phyloP scores from a whole-genome alignment of 2,888 invertebrate genomes.

The Oithona nana region DNA sequence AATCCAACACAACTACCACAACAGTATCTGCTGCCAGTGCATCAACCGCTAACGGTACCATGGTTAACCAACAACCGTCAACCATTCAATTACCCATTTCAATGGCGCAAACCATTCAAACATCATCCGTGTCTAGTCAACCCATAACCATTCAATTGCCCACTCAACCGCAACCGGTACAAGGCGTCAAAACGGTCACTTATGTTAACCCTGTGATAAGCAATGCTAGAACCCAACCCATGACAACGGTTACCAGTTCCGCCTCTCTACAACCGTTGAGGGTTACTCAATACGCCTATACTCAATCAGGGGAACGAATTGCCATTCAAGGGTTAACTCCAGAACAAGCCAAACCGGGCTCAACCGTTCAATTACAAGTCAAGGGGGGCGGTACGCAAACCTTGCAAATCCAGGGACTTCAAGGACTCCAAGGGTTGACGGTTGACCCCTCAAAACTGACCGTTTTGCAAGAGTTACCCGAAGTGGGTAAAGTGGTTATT shows the following conservation, averaged over 20 bases:
- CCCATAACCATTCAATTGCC: constrained; percentile 1
- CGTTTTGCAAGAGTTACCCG: constrained; percentile 9
- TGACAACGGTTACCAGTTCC: background rate
- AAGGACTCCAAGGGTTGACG: background rate
- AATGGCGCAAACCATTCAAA: background rate
- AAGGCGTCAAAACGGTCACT: constrained; percentile 9
- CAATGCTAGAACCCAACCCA: background rate
- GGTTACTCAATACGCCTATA: background rate
- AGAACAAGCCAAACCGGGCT: background rate
- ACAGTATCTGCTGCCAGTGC: background rate
- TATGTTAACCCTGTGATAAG: background rate
- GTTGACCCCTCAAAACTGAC: constrained; percentile 9
- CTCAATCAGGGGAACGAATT: constrained; percentile 1
- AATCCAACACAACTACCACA: background rate
- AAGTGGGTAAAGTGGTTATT: constrained; percentile 2
- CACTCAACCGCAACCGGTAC: constrained; percentile 4
- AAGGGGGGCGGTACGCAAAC: constrained; percentile 1
- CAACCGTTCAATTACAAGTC: background rate
- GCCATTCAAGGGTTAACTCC: constrained; percentile 4
- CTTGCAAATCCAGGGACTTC: background rate
- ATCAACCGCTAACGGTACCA: too few species aligned
- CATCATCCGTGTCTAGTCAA: background rate
- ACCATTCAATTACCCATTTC: background rate
- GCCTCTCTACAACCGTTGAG: constrained; percentile 5
- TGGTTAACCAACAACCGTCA: background rate